Conservation (phyloP, 2,113 vertebrate species). For the Plectropomus leopardus region DNA sequence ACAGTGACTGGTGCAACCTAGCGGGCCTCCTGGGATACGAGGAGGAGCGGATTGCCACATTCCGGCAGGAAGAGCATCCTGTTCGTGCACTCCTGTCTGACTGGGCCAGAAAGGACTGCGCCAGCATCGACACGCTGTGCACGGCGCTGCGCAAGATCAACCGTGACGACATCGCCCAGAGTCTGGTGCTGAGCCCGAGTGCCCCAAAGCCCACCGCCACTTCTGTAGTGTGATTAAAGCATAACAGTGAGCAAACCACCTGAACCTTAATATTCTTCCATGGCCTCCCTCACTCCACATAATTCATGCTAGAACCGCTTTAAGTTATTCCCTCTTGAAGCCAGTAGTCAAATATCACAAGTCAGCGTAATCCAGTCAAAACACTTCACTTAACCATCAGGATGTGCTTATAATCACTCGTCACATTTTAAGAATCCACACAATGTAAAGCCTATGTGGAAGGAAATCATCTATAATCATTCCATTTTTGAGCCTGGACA, state of each 20-base stretch:
- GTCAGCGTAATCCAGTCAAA: background rate
- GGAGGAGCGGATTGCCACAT: constrained; percentile 91
- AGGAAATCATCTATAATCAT: constrained; percentile 29
- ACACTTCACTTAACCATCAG: constrained; percentile 5
- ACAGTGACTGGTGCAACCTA: constrained; percentile 92
- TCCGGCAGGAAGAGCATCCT: constrained; percentile 89
- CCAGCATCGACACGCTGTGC: constrained; percentile 90
- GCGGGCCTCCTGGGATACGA: constrained; percentile 94
- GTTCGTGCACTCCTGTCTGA: constrained; percentile 90
- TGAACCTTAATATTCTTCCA: constrained; percentile 33
- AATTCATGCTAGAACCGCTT: constrained; percentile 22
- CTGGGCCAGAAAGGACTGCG: constrained; percentile 93
- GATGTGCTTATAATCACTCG: background rate
- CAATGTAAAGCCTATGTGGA: constrained; percentile 21
- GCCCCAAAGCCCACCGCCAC: constrained; percentile 90
- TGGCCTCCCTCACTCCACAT: constrained; percentile 19
- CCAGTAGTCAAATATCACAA: constrained; percentile 25
- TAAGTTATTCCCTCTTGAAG: constrained; percentile 34
- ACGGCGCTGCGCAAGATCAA: constrained; percentile 92
- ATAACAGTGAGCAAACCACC: constrained; percentile 17
- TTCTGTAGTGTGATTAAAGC: constrained; percentile 89
- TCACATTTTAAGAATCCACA: constrained; percentile 10
- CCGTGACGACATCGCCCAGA: constrained; percentile 93
- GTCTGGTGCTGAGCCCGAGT: constrained; percentile 83
- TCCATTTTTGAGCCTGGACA: constrained; percentile 26